These are phyloP conservation scores for Coecobrya sp. DNA, from an alignment of 2,888 invertebrate genomes.

Conservation along the genomic window DNA sequence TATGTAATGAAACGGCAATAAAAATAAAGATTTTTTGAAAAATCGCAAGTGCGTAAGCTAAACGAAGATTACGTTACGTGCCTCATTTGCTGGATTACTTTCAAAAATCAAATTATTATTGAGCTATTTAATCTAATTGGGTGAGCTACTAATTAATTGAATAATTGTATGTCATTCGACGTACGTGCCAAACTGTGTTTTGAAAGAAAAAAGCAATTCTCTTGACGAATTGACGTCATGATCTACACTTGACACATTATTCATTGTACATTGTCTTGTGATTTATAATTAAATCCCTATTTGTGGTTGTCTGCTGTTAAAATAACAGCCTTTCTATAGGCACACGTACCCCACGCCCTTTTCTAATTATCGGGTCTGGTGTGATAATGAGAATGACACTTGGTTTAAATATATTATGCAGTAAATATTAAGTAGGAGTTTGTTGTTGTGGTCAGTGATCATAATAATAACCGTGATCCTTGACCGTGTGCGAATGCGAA, in stretches of 20 bases:
- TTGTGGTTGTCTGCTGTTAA: neutral
- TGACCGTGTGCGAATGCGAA: slow-evolving; percentile 22
- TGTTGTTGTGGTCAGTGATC: neutral
- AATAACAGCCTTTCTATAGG: neutral
- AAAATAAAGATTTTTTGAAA: too few species aligned
- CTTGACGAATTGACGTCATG: too few species aligned
- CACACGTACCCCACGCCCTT: neutral
- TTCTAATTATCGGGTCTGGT: neutral
- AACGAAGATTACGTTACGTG: too few species aligned
- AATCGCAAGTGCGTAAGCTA: too few species aligned
- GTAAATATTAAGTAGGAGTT: neutral
- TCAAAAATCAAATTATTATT: too few species aligned
- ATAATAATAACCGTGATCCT: neutral
- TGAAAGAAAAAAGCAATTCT: too few species aligned
- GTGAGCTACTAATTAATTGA: neutral
- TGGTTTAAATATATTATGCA: neutral
- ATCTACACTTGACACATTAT: too few species aligned
- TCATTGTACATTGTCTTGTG: neutral
- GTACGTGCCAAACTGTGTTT: too few species aligned
- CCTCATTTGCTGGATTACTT: too few species aligned
- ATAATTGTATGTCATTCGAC: neutral
- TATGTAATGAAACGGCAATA: too few species aligned
- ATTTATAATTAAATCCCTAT: neutral
- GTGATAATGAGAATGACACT: slow-evolving; percentile 17
- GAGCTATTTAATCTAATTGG: neutral